These are phyloP conservation scores for Fragum fragum DNA, from an alignment of 2,888 invertebrate genomes.

Conservation along the genomic window DNA sequence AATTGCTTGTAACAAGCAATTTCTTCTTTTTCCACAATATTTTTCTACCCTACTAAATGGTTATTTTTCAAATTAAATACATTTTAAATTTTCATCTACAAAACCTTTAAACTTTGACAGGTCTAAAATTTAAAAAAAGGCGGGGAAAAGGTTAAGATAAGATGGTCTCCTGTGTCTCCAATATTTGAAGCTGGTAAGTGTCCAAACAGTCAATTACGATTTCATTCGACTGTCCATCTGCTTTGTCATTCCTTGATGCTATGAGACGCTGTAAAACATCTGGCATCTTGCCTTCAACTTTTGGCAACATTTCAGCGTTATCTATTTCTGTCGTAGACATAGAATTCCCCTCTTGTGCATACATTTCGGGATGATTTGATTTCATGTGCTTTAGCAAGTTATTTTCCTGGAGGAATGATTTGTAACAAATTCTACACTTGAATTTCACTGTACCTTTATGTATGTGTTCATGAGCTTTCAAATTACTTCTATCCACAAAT, in stretches of 20 bases:
- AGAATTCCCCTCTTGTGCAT: neutral
- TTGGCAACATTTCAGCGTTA: neutral
- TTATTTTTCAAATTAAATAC: neutral
- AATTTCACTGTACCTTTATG: conserved; percentile 45
- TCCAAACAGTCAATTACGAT: neutral
- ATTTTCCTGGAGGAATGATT: conserved; percentile 44
- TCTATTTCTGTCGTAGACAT: neutral
- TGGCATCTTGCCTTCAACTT: neutral
- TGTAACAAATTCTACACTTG: conserved; percentile 50
- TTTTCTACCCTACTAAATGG: neutral
- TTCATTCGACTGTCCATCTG: neutral
- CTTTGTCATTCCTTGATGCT: neutral
- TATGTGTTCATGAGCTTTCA: conserved; percentile 32
- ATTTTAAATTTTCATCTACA: neutral
- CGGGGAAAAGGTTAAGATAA: neutral
- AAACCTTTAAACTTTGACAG: neutral
- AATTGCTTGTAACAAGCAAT: conserved; percentile 8
- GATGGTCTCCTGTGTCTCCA: neutral
- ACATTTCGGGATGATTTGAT: conserved; percentile 27
- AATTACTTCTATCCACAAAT: conserved; percentile 51
- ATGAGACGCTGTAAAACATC: neutral
- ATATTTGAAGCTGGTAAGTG: neutral
- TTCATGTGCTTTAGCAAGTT: conserved; percentile 39
- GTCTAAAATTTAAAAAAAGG: neutral
- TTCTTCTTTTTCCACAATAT: conserved; percentile 14